Evolutionary conservation across 2,113 vertebrate genomes (phyloP).

Genomic region (Climacteris rufus): DNA sequence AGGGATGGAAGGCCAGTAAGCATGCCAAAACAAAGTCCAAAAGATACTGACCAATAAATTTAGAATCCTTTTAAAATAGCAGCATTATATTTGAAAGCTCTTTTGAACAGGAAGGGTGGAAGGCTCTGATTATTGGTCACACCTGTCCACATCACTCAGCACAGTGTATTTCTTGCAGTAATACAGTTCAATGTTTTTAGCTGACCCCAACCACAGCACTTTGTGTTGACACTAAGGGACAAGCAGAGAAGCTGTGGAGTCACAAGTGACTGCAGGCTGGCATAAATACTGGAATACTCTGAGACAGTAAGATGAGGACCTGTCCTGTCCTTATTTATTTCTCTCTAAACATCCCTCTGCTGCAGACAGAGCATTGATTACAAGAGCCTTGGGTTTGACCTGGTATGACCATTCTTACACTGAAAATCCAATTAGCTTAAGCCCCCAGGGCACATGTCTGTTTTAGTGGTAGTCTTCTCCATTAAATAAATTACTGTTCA

Average conservation of each 20-base stretch:
- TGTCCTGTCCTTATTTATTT: background rate
- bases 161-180: background rate
- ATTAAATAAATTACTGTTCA: background rate
- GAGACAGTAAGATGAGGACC: background rate
- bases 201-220: background rate
- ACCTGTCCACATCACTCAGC: background rate
- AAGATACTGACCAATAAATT: background rate
- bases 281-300: background rate
- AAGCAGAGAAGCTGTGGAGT: background rate
- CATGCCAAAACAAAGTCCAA: background rate
- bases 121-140: background rate
- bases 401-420: background rate
- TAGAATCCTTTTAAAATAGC: background rate
- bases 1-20: background rate
- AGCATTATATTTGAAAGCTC: background rate
- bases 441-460: background rate
- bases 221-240: background rate
- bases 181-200: background rate
- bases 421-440: background rate
- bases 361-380: background rate
- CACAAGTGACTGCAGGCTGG: background rate
- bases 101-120: background rate
- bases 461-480: background rate
- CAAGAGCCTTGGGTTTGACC: background rate
- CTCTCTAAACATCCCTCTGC: background rate